A percentile compares a stretch with the other conserved stretches of the same genome.
Evolutionary conservation across 2,888 invertebrate genomes (phyloP).

Genomic region (Adineta ricciae): DNA sequence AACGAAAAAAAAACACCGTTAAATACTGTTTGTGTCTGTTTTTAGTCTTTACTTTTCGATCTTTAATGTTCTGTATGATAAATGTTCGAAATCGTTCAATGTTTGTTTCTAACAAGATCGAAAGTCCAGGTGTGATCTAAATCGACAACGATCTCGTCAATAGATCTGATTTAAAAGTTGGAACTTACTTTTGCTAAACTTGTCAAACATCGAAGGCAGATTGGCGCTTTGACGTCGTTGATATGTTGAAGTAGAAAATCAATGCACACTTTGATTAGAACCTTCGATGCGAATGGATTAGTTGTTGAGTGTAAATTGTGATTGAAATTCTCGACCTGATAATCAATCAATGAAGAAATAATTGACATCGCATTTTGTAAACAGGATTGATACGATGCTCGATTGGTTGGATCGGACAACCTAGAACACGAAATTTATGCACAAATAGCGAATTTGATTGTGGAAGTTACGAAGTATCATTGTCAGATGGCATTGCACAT

Average conservation of each 20-base stretch:
- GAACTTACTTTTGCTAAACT: background rate
- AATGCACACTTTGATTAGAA: background rate
- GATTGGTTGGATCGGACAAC: background rate
- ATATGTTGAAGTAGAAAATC: background rate
- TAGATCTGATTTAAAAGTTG: no score
- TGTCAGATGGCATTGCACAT: background rate
- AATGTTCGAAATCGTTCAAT: background rate
- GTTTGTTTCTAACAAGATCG: background rate
- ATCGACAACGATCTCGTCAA: no score
- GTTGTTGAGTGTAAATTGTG: background rate
- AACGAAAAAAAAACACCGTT: background rate
- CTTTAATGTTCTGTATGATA: background rate
- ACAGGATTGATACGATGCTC: background rate
- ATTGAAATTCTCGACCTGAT: background rate
- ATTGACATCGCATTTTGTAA: background rate
- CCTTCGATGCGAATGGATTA: background rate
- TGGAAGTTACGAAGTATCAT: background rate
- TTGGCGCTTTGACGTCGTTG: background rate
- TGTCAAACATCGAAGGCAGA: constrained; percentile 6
- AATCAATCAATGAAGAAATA: background rate
- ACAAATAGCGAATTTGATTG: background rate
- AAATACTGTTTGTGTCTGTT: background rate
- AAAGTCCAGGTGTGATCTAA: background rate
- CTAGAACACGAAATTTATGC: background rate
- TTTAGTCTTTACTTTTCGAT: background rate